Conservation (phyloP, 1,140 invertebrate genomes). For the Venustaconcha ellipsiformis region DNA sequence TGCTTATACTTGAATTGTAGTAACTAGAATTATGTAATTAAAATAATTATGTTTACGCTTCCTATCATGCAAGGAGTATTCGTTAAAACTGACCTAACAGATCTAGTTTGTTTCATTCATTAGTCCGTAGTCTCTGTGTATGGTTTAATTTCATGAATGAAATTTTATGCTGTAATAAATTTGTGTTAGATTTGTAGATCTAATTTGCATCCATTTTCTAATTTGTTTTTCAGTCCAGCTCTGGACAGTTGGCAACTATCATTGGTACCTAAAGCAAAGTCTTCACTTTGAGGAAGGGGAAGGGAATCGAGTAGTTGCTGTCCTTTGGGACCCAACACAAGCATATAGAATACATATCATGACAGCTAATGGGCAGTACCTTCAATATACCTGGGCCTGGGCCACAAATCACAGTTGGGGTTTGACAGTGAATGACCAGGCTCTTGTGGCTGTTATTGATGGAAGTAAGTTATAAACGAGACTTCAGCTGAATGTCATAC, state of each 20-base stretch:
- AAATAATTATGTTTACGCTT: no score
- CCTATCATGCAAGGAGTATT: no score
- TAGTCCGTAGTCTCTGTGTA: no score
- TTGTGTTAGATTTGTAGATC: not conserved
- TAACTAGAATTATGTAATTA: no score
- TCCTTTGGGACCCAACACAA: slow-evolving; percentile 75
- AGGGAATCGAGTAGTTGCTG: slow-evolving; percentile 67
- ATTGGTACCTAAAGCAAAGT: slow-evolving; percentile 90
- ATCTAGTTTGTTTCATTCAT: no score
- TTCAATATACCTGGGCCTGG: slow-evolving; percentile 77
- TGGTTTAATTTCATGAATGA: no score
- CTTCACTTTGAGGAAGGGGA: slow-evolving; percentile 70
- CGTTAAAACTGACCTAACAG: no score
- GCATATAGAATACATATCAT: slow-evolving; percentile 76
- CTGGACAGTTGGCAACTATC: slow-evolving; percentile 87
- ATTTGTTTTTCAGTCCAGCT: slow-evolving; percentile 74
- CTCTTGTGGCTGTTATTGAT: slow-evolving; percentile 83
- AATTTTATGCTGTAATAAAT: not conserved
- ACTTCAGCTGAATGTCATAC: no score
- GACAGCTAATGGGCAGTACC: slow-evolving; percentile 71
- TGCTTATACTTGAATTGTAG: no score
- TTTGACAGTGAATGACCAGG: slow-evolving; percentile 53
- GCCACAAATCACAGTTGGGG: slow-evolving; percentile 73
- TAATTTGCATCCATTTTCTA: slow-evolving; percentile 6
- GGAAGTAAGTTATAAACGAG: slow-evolving; percentile 70